Percentiles rank a stretch among this genome's conserved stretches.
Conservation (phyloP, 2,888 invertebrate genomes). For the Campopleginae sp. region DNA sequence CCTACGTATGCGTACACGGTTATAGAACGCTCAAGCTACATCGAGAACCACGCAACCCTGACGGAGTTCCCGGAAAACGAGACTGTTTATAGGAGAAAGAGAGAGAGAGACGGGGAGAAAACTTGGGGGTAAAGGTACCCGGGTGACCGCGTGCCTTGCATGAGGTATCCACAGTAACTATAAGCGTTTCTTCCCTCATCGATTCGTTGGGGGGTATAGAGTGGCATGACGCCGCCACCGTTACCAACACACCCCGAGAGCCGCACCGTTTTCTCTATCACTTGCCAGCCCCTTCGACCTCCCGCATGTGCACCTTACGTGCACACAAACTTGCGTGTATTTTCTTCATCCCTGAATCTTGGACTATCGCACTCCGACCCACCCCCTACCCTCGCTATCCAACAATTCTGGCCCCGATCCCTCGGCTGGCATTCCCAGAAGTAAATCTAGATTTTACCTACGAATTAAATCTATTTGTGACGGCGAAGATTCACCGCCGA, state of each 20-base stretch:
- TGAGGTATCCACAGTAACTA: conserved; percentile 58
- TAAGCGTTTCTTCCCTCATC: conserved; percentile 66
- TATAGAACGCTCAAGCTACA: conserved; percentile 29
- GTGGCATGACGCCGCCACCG: conserved; percentile 59
- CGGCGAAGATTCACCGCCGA: background rate
- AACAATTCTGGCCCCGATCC: background rate
- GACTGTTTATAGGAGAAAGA: conserved; percentile 31
- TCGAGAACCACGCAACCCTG: conserved; percentile 60
- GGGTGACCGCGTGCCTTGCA: conserved; percentile 68
- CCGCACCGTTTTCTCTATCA: conserved; percentile 52
- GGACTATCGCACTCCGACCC: conserved; percentile 4
- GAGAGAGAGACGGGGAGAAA: conserved; percentile 29
- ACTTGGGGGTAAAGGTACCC: conserved; percentile 62
- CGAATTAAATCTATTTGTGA: background rate
- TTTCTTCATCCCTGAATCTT: conserved; percentile 21
- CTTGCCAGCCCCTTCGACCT: conserved; percentile 6
- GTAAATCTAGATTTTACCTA: background rate
- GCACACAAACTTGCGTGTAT: conserved; percentile 2
- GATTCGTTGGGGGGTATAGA: conserved; percentile 65
- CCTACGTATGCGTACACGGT: conserved; percentile 13
- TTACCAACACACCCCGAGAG: conserved; percentile 20
- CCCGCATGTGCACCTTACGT: conserved; percentile 36
- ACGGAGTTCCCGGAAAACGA: conserved; percentile 64
- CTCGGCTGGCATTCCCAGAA: background rate
- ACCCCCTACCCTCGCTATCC: background rate